These are phyloP conservation scores for Uria lomvia DNA, from an alignment of 2,113 vertebrate species.

Conservation along the genomic window DNA sequence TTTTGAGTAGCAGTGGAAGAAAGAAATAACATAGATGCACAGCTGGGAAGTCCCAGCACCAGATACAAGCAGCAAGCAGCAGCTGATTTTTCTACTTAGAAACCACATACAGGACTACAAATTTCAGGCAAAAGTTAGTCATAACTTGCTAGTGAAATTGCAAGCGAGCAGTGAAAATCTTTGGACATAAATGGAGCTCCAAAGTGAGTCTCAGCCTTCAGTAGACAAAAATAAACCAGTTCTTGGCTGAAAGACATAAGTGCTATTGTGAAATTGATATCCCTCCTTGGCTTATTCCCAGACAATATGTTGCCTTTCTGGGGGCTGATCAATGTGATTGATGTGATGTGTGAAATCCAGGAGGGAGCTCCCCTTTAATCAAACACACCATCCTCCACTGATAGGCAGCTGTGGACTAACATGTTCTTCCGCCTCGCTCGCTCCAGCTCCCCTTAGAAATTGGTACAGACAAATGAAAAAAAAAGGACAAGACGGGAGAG, in stretches of 20 bases:
- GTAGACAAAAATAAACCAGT: constrained; percentile 74
- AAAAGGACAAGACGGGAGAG: not conserved
- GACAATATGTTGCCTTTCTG: constrained; percentile 94
- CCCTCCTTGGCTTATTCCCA: constrained; percentile 84
- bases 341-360: constrained; percentile 83
- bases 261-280: constrained; percentile 88
- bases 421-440: constrained; percentile 62
- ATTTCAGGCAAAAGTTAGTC: constrained; percentile 28
- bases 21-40: not conserved
- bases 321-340: constrained; percentile 92
- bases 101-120: not conserved
- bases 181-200: constrained; percentile 31
- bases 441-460: constrained; percentile 39
- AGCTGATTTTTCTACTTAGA: not conserved
- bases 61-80: not conserved
- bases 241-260: constrained; percentile 80
- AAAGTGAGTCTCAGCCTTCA: constrained; percentile 60
- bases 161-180: constrained; percentile 6
- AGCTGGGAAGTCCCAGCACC: not conserved
- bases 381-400: constrained; percentile 78
- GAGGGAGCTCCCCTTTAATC: constrained; percentile 86
- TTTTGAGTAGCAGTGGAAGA: not conserved
- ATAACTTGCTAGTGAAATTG: not conserved
- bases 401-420: constrained; percentile 81
- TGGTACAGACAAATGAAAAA: not conserved